Evolutionary conservation across 2,797 vertebrate genomes (phyloP).

Genomic region (Crenuchus spilurus): DNA sequence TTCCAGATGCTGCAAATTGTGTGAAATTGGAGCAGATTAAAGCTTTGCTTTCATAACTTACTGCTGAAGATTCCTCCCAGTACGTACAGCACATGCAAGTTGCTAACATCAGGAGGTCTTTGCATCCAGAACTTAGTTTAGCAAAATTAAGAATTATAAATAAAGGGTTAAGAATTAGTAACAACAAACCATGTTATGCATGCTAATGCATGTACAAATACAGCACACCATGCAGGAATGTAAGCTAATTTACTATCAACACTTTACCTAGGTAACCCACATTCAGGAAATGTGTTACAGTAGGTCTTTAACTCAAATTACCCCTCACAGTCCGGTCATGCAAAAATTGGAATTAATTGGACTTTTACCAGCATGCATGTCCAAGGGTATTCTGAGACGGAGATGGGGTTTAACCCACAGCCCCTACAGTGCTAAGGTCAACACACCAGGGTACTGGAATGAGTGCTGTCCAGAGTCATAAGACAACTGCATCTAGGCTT

Average conservation of each 20-base stretch:
- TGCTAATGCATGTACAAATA: slow-evolving; percentile 15
- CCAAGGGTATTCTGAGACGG: neutral
- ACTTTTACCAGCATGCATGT: neutral
- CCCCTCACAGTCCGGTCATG: neutral
- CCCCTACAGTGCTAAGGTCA: slow-evolving; percentile 43
- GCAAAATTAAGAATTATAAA: neutral
- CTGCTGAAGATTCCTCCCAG: slow-evolving; percentile 33
- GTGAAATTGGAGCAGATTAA: slow-evolving; percentile 71
- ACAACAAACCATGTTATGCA: slow-evolving; percentile 23
- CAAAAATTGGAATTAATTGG: slow-evolving; percentile 16
- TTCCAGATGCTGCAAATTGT: slow-evolving; percentile 78
- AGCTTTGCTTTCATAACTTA: slow-evolving; percentile 63
- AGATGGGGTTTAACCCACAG: slow-evolving; percentile 18
- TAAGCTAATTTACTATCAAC: slow-evolving; percentile 11
- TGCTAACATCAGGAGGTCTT: slow-evolving; percentile 9
- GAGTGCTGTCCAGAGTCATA: slow-evolving; percentile 59
- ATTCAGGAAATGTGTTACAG: slow-evolving; percentile 13
- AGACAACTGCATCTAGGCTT: slow-evolving; percentile 59
- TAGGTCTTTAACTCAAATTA: slow-evolving; percentile 32
- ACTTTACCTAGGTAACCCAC: neutral
- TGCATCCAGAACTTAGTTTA: neutral
- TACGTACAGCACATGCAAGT: slow-evolving; percentile 30
- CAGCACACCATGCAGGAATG: slow-evolving; percentile 2
- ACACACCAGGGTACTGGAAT: slow-evolving; percentile 32
- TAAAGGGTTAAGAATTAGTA: slow-evolving; percentile 21